A percentile compares a stretch with the other conserved stretches of the same genome.
These are phyloP conservation scores for Cheilinus undulatus DNA, from an alignment of 2,113 vertebrate species.

Conservation along the genomic window DNA sequence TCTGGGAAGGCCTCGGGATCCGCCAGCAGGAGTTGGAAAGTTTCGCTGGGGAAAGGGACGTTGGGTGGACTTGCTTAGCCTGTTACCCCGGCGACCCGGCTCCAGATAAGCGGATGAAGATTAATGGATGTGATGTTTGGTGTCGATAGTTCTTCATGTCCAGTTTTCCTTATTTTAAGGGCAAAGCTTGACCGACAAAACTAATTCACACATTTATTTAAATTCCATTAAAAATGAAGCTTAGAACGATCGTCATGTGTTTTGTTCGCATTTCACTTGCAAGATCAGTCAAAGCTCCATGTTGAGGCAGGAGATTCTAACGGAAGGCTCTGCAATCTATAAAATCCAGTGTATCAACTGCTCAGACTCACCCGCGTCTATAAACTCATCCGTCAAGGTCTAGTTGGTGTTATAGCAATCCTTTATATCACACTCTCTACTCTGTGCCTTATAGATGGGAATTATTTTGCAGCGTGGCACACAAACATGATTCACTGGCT, in stretches of 20 bases:
- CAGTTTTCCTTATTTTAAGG: too few relatives aligned
- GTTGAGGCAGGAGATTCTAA: background rate
- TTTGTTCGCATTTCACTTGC: background rate
- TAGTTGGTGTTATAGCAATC: background rate
- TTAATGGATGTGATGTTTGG: too few relatives aligned
- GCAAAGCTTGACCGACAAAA: background rate
- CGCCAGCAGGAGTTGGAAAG: too few relatives aligned
- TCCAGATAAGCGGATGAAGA: too few relatives aligned
- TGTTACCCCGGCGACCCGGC: too few relatives aligned
- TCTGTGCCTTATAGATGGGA: constrained; percentile 4
- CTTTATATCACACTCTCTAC: background rate
- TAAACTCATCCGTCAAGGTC: background rate
- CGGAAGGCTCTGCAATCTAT: background rate
- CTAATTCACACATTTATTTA: background rate
- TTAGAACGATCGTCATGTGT: background rate
- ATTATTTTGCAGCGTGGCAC: background rate
- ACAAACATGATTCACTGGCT: background rate
- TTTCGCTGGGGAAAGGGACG: too few relatives aligned
- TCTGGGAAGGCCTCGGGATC: too few relatives aligned
- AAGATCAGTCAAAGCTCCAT: too few relatives aligned
- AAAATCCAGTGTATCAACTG: background rate
- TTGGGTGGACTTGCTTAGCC: too few relatives aligned
- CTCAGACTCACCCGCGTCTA: background rate
- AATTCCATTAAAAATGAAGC: too few relatives aligned
- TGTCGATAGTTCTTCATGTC: too few relatives aligned